Conservation (phyloP, 2,888 invertebrate species). For the Allophyes oxyacanthae region DNA sequence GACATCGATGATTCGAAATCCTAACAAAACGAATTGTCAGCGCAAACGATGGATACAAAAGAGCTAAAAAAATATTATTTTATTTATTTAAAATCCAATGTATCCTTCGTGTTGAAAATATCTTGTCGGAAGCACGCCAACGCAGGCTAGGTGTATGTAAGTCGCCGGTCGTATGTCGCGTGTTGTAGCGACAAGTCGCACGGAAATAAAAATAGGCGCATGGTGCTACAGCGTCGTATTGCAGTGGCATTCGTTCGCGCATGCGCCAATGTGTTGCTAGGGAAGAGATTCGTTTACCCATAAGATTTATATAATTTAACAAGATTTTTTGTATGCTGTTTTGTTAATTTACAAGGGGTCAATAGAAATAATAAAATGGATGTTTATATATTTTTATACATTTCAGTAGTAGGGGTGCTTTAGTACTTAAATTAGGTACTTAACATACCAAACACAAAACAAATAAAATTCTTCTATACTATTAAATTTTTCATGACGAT, state of each 20-base stretch:
- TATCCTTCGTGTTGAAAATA: slow-evolving; percentile 10
- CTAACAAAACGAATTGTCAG: slow-evolving; percentile 1
- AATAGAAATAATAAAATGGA: too few species aligned
- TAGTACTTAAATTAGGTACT: too few species aligned
- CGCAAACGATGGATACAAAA: too few species aligned
- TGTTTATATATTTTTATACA: too few species aligned
- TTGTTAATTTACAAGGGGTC: too few species aligned
- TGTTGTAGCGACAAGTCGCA: slow-evolving; percentile 54
- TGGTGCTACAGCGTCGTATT: slow-evolving; percentile 80
- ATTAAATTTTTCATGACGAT: too few species aligned
- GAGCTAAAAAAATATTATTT: too few species aligned
- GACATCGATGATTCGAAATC: neutral
- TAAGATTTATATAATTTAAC: neutral
- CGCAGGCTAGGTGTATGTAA: slow-evolving; percentile 12
- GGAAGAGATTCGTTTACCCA: slow-evolving; percentile 24
- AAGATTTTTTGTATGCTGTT: too few species aligned
- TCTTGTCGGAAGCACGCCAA: slow-evolving; percentile 11
- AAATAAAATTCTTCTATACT: too few species aligned
- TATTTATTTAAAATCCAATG: too few species aligned
- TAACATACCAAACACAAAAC: too few species aligned
- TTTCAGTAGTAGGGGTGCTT: too few species aligned
- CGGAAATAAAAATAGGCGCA: slow-evolving; percentile 75
- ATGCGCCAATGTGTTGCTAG: slow-evolving; percentile 75
- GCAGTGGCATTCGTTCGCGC: slow-evolving; percentile 80
- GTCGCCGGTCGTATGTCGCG: slow-evolving; percentile 30